Evolutionary conservation across 2,888 invertebrate genomes (phyloP), one percentile per base, ranked within the genome.

Genomic region (Caenorhabditis sp.): DNA sequence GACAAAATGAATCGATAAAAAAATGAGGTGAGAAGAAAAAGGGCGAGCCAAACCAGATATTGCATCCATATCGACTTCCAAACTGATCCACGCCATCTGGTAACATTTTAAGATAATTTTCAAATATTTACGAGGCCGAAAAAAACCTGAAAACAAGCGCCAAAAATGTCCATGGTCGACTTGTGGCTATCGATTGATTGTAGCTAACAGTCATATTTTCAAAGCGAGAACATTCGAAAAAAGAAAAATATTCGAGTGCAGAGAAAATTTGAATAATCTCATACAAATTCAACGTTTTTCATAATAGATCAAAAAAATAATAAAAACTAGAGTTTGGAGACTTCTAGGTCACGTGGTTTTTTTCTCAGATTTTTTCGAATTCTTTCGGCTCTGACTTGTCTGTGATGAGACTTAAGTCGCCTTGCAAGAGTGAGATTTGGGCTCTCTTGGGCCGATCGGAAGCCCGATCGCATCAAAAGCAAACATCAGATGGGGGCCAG

Each of bases 11-110:
- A 82, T 49, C 84, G 76, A 65, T 81, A 83, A 31, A 83, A 58
- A 0, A 66, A 24, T 19, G 81, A 81, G 8, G 81, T 62, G n/a
- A 75, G 51, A 31, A 77, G 75, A 58, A 68, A 85, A 3, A 81
- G 64, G 10, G 71, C 66, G 8, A 81, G 58, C 84, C 84, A 85
- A 6, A 79, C 76, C 27, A 77, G 43, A 55, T 83, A 80, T 63
- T 85, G 83, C 51, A 79, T 69, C 78, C 82, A 80, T 21, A 85
- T 78, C 12, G 81, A 82, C 55, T 83, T 82, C 85, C 85, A 85
- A 8, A 85, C 79, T 0, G 82, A 82, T 0, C 85, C 85, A 24
- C 77, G 65, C 82, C 82, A 82, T 76, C 80, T 79, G 57, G 37
- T n/a, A 50, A 58, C 17, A 53, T 50, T 14, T 37, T 55, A n/a